A percentile compares a stretch with the other conserved stretches of the same genome.
Conservation (phyloP, 2,113 vertebrate species). For the Cromileptes altivelis region DNA sequence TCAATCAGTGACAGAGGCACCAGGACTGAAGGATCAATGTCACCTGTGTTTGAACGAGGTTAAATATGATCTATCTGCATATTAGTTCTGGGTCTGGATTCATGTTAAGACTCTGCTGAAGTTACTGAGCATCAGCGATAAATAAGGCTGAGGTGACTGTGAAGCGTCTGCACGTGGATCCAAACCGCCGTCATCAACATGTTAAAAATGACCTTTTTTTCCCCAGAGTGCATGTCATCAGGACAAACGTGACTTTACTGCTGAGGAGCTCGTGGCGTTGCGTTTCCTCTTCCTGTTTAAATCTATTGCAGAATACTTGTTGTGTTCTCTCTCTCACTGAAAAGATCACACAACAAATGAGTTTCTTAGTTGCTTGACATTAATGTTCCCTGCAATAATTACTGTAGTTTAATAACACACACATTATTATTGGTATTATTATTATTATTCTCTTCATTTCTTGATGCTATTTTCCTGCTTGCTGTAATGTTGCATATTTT, state of each 20-base stretch:
- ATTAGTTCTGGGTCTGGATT: background rate
- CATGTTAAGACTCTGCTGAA: background rate
- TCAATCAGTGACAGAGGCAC: too few species aligned
- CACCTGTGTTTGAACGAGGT: background rate
- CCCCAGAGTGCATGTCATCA: background rate
- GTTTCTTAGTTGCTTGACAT: conserved; percentile 65
- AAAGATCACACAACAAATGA: conserved; percentile 57
- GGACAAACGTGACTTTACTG: rapidly evolving
- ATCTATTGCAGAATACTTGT: conserved; percentile 69
- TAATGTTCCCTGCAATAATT: conserved; percentile 72
- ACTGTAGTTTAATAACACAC: conserved; percentile 59
- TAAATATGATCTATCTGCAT: background rate
- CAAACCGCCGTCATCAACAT: background rate
- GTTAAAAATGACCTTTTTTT: conserved; percentile 11
- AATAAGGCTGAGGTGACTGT: background rate
- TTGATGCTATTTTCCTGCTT: conserved; percentile 79
- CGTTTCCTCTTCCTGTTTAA: conserved; percentile 13
- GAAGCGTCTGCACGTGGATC: background rate
- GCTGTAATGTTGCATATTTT: conserved; percentile 85
- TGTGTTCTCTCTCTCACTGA: conserved; percentile 44
- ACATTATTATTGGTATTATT: conserved; percentile 60
- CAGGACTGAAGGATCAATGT: too few species aligned
- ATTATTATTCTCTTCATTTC: conserved; percentile 58
- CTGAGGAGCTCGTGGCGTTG: background rate
- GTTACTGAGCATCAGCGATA: background rate